Evolutionary conservation across 2,113 vertebrate species (phyloP).

Genomic region (Hippotragus niger): DNA sequence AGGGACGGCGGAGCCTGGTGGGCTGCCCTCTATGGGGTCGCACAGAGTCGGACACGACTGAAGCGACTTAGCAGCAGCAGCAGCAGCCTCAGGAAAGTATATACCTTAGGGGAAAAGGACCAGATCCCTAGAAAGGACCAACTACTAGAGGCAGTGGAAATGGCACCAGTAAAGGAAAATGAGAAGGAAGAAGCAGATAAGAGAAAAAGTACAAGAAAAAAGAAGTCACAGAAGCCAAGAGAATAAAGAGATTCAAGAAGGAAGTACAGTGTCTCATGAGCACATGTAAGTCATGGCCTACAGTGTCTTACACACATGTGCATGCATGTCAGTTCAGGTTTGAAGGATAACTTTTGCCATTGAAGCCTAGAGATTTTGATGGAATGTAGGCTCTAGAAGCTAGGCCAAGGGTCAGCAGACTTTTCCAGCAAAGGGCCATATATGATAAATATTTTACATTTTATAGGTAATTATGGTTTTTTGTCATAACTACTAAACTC

Average conservation of each 20-base stretch:
- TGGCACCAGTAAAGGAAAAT: neutral
- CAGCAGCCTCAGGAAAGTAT: neutral
- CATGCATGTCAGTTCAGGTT: no score
- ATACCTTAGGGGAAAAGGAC: neutral
- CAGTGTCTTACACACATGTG: neutral
- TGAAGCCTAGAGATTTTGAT: neutral
- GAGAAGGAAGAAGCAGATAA: neutral
- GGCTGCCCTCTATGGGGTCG: accelerated
- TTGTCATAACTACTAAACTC: neutral
- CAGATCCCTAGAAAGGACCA: neutral
- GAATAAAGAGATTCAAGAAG: neutral
- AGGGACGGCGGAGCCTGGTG: no score
- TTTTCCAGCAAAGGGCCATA: neutral
- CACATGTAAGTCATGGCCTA: neutral
- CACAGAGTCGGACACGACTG: no score
- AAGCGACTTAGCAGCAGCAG: no score
- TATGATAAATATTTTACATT: neutral
- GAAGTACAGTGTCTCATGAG: neutral
- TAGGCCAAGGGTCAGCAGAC: neutral
- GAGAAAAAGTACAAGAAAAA: neutral
- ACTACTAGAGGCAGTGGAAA: neutral
- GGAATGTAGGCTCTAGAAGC: neutral
- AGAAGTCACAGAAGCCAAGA: neutral
- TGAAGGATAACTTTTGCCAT: neutral
- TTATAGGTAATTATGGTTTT: neutral